Evolutionary conservation across 2,113 vertebrate genomes (phyloP).

Genomic region (Sander lucioperca): DNA sequence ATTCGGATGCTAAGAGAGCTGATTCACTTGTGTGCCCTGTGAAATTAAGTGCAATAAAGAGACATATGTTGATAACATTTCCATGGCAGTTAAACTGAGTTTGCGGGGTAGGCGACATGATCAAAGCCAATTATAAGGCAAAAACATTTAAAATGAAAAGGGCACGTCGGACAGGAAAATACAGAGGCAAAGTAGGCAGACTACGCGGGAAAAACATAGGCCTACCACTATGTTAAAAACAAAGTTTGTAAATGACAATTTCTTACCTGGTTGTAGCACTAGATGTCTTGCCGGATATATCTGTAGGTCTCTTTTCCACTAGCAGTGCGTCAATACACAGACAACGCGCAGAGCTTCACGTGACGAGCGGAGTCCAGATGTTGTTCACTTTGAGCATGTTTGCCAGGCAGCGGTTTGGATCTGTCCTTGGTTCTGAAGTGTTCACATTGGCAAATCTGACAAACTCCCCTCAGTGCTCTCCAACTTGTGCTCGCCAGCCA

Average conservation of each 20-base stretch:
- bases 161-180: neutral
- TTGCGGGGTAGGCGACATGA: neutral
- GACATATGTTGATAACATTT: neutral
- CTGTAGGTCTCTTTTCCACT: constrained; percentile 32
- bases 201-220: neutral
- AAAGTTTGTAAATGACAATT: neutral
- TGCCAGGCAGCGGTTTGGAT: constrained; percentile 62
- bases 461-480: constrained; percentile 57
- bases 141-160: neutral
- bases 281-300: neutral
- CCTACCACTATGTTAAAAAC: neutral
- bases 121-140: neutral
- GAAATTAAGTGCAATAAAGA: neutral
- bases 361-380: constrained; percentile 67
- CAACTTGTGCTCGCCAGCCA: constrained; percentile 56
- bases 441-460: constrained; percentile 38
- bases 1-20: neutral
- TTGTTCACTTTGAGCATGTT: constrained; percentile 63
- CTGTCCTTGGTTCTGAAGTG: constrained; percentile 85
- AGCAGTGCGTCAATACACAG: constrained; percentile 21
- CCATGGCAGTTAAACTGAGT: neutral
- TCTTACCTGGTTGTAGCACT: constrained; percentile 54
- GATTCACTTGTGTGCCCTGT: neutral
- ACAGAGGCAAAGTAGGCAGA: neutral
- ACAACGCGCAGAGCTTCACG: constrained; percentile 44